phyloP scores from a whole-genome alignment of 2,113 vertebrate genomes.

The Dermatemys mawii region DNA sequence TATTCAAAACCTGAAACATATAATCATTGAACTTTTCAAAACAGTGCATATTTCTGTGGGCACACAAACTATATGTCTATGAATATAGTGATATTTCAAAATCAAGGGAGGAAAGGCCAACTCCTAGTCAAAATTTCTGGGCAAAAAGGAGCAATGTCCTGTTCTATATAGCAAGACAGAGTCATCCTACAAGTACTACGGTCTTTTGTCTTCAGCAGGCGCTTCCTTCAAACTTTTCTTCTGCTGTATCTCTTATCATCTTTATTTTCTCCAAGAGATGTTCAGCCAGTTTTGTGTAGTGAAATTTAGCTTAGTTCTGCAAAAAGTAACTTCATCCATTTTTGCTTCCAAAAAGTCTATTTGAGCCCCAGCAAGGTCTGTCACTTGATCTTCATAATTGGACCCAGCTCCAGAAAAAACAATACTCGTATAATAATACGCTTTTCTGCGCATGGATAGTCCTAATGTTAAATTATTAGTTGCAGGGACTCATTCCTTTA shows the following conservation, averaged over 20 bases:
- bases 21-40: background rate
- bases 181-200: background rate
- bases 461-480: slow-evolving; percentile 24
- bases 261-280: background rate
- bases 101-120: background rate
- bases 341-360: background rate
- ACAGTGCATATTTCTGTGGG: background rate
- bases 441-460: slow-evolving; percentile 26
- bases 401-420: background rate
- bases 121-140: background rate
- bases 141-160: background rate
- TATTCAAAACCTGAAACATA: background rate
- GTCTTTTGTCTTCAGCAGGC: background rate
- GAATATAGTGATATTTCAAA: background rate
- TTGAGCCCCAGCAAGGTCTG: background rate
- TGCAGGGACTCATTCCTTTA: slow-evolving; percentile 43
- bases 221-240: background rate
- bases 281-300: background rate
- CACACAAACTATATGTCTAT: background rate
- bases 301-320: background rate
- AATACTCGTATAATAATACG: slow-evolving; percentile 6
- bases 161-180: background rate
- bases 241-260: background rate
- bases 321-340: background rate
- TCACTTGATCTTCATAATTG: slow-evolving; percentile 45